phyloP scores from a whole-genome alignment of 2,113 vertebrate genomes.

The Embiotoca jacksoni region DNA sequence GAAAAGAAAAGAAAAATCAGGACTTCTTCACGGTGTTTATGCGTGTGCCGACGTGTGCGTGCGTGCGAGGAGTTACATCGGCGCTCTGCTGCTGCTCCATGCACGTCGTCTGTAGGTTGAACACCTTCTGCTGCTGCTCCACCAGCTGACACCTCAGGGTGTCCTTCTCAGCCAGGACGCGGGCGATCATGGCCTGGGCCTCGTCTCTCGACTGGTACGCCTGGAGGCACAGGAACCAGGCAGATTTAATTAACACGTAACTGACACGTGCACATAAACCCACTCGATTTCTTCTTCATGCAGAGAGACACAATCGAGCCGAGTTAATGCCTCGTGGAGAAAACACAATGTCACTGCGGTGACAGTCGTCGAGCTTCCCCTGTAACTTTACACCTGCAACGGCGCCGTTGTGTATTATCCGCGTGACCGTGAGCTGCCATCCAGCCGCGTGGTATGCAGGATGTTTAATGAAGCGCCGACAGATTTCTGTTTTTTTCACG shows the following conservation, averaged over 20 bases:
- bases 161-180: slow-evolving; percentile 89
- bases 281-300: too few species aligned
- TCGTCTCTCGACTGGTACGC: slow-evolving; percentile 87
- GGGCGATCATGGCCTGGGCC: slow-evolving; percentile 87
- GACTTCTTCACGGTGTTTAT: not conserved
- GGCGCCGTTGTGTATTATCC: not conserved
- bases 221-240: slow-evolving; percentile 60
- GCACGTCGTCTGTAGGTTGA: slow-evolving; percentile 68
- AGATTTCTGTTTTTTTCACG: not conserved
- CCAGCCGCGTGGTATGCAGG: slow-evolving; percentile 9
- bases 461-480: not conserved
- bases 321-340: not conserved
- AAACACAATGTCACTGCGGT: not conserved
- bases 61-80: slow-evolving; percentile 42
- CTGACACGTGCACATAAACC: too few species aligned
- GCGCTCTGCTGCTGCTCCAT: not conserved
- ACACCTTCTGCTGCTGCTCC: slow-evolving; percentile 85
- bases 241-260: not conserved
- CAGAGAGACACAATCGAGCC: not conserved
- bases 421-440: not conserved
- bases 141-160: slow-evolving; percentile 86
- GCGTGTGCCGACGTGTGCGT: too few species aligned
- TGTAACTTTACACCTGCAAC: not conserved
- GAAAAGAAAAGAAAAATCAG: not conserved
- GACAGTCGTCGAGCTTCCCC: not conserved